These are phyloP conservation scores for Cebus imitator DNA, from an alignment of 2,113 vertebrate genomes.

Conservation along the genomic window DNA sequence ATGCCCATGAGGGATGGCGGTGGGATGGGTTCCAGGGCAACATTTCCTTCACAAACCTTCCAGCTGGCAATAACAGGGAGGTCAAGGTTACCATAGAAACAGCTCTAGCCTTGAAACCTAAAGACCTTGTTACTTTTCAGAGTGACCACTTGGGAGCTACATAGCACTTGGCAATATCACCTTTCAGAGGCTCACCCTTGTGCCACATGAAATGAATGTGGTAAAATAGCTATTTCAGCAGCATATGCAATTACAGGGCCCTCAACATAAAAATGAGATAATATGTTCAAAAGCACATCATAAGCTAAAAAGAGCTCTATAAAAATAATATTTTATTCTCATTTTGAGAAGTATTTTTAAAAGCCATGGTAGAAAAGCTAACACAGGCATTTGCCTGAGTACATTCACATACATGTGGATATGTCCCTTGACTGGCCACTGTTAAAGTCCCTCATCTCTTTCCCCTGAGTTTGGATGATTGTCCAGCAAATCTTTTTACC, in stretches of 20 bases:
- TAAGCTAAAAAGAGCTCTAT: background rate
- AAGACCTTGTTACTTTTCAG: background rate
- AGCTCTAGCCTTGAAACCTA: background rate
- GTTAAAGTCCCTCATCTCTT: background rate
- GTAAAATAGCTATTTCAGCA: background rate
- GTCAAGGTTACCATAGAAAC: background rate
- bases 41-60: background rate
- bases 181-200: background rate
- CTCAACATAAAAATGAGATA: background rate
- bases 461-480: too few relatives aligned
- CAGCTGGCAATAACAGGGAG: background rate
- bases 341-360: background rate
- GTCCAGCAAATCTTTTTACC: background rate
- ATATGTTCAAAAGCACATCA: background rate
- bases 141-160: background rate
- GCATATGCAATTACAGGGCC: background rate
- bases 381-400: accelerated
- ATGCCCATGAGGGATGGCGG: background rate
- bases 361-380: background rate
- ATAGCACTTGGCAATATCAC: background rate
- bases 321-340: background rate
- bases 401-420: accelerated
- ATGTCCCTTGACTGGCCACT: background rate
- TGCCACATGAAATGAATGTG: background rate
- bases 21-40: background rate